A percentile compares a stretch with the other conserved stretches of the same genome.
Evolutionary conservation across 2,113 vertebrate genomes (phyloP).

Genomic region (Sylvietta virens): DNA sequence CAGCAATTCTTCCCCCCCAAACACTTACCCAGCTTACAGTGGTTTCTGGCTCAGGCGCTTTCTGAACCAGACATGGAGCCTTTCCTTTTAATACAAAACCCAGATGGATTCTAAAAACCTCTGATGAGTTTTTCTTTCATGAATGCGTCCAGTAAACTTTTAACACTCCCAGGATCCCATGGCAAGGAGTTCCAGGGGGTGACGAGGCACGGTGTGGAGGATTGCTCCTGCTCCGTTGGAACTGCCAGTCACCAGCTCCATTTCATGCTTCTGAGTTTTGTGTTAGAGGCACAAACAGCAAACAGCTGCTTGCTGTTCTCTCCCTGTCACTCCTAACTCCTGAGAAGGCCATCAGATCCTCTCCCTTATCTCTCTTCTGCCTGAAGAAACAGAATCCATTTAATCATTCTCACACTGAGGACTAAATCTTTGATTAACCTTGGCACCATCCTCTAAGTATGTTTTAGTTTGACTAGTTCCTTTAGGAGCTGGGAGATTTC

Average conservation of each 20-base stretch:
- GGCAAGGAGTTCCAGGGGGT: not conserved
- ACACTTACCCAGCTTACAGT: not conserved
- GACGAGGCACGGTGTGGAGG: not conserved
- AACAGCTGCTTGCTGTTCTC: constrained; percentile 1
- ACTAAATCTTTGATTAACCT: not conserved
- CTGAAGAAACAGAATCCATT: not conserved
- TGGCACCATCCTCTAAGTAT: not conserved
- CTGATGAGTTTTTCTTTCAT: constrained; percentile 1
- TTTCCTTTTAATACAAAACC: constrained; percentile 30
- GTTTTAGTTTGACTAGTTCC: not conserved
- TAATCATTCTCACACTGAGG: not conserved
- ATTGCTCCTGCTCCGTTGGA: not conserved
- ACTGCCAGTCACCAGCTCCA: not conserved
- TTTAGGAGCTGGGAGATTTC: not conserved
- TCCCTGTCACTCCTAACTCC: constrained; percentile 4
- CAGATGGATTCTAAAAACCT: constrained; percentile 27
- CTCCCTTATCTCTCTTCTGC: not conserved
- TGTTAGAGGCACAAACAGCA: not conserved
- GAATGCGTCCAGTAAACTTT: not conserved
- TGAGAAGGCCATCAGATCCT: not conserved
- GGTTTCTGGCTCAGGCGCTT: constrained; percentile 21
- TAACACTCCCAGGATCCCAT: not conserved
- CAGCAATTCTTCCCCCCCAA: not conserved
- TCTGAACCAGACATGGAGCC: constrained; percentile 3
- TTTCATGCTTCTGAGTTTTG: not conserved